Evolutionary conservation across 2,797 vertebrate genomes (phyloP), one percentile per base, ranked within the genome.

Genomic region (Schizopygopsis malacanthus): DNA sequence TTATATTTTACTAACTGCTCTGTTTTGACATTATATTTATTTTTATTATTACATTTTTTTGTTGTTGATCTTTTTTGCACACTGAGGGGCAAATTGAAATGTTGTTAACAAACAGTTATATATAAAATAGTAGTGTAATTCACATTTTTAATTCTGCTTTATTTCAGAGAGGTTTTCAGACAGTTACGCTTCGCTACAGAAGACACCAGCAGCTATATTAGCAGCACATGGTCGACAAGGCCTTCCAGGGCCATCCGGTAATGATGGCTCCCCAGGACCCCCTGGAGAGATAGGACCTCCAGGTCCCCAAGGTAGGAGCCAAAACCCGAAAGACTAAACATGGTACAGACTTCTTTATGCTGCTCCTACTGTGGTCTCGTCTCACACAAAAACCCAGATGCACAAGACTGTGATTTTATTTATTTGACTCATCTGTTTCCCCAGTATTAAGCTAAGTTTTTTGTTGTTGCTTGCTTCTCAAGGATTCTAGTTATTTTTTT

Each of bases 171-270:
- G 95, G 85, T 95, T 97, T 92, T 95, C 94, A 50, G 84, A 85
- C 45, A 67, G 25, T 39, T 89, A 95, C 84, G 88, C 95, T 59
- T 91, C 92, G 50, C 93, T 94, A 69, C 92, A 98, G 90, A 98
- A 98, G 93, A 94, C 95, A 37, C 98, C 95, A 11, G 97, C 97
- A 50, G 97, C 97, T 61, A 96, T 99, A 92, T 91, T 98, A 88
- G 97, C 97, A 11, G 93, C 97, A 18, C 96, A 98, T 52, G 82
- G 95, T 79, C 93, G 88, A 10, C 96, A 97, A 33, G 96, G 96
- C 4, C 95, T 96, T 87, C 96, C 97, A 70, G 98, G 98, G 37
- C 96, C 95, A 37, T 96, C 97, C 8, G 98, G 98, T 89, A 97
- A 96, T 77, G 96, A 97, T 1, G 98, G 98, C 5, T 93, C 95